Evolutionary conservation across 2,113 vertebrate species (phyloP).

Genomic region (Labeo catla): DNA sequence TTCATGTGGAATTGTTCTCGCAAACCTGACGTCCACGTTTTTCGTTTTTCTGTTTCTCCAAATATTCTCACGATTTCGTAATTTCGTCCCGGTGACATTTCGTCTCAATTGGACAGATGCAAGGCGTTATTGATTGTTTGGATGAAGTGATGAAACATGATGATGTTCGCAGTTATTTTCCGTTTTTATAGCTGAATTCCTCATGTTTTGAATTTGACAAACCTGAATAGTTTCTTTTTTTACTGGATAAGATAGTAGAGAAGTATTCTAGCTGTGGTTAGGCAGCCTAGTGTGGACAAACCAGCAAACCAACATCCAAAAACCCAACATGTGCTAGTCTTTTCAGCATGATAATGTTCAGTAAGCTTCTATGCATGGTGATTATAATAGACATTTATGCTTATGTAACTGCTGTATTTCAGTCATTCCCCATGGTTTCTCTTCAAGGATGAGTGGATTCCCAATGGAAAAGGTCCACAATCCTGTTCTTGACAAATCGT

Average conservation of each 20-base stretch:
- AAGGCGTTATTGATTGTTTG: conserved; percentile 12
- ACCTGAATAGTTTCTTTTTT: not conserved
- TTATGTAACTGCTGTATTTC: not conserved
- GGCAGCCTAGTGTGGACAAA: not conserved
- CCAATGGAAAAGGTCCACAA: conserved; percentile 11
- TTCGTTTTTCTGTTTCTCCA: conserved; percentile 10
- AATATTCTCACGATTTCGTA: conserved; percentile 34
- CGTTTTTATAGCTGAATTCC: not conserved
- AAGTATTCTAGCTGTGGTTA: not conserved
- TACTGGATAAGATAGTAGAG: not conserved
- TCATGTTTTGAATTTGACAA: not conserved
- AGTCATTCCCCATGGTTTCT: conserved; percentile 5
- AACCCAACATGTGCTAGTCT: not conserved
- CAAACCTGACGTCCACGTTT: conserved; percentile 26
- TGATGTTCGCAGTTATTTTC: not conserved
- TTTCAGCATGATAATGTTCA: conserved; percentile 6
- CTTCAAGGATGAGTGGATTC: not conserved
- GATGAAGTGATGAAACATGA: not conserved
- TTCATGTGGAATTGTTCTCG: conserved; percentile 43
- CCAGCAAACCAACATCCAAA: not conserved
- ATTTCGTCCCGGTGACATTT: conserved; percentile 23
- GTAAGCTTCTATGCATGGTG: not conserved
- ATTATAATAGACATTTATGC: conserved; percentile 7
- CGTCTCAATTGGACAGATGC: conserved; percentile 7
- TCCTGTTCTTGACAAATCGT: conserved; percentile 36